Conservation (phyloP, 2,797 vertebrate genomes). For the Scyliorhinus canicula region DNA sequence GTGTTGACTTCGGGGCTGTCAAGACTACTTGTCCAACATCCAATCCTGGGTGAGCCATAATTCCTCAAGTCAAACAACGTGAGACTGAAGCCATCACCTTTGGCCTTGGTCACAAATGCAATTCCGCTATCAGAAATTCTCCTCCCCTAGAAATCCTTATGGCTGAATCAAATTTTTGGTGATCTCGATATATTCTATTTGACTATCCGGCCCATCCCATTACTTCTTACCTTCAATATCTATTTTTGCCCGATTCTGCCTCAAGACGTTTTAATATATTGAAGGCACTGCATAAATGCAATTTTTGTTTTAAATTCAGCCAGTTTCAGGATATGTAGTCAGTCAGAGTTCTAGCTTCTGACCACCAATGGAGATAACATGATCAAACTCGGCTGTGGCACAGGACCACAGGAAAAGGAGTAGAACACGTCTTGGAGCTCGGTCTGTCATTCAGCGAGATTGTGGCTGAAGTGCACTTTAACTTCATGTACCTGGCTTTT, state of each 20-base stretch:
- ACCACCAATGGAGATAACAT: background rate
- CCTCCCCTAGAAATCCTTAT: background rate
- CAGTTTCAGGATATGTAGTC: background rate
- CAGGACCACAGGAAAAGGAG: no score
- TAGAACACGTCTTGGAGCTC: no score
- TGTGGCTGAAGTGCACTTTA: no score
- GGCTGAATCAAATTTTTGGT: background rate
- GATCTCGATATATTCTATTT: background rate
- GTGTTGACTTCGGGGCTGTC: no score
- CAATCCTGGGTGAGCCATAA: background rate
- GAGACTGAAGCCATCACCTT: background rate
- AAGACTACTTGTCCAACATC: no score
- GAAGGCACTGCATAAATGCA: background rate
- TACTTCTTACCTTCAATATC: background rate
- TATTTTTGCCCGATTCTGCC: background rate
- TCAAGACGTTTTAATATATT: background rate
- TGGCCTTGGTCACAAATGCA: background rate
- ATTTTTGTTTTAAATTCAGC: background rate
- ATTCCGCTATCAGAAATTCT: background rate
- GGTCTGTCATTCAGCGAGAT: no score
- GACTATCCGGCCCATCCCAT: no score
- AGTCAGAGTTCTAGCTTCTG: background rate
- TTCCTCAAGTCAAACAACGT: background rate
- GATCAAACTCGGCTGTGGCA: background rate
- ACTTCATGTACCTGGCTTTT: no score